Conservation (phyloP, 2,113 vertebrate genomes). For the Petromus typicus region DNA sequence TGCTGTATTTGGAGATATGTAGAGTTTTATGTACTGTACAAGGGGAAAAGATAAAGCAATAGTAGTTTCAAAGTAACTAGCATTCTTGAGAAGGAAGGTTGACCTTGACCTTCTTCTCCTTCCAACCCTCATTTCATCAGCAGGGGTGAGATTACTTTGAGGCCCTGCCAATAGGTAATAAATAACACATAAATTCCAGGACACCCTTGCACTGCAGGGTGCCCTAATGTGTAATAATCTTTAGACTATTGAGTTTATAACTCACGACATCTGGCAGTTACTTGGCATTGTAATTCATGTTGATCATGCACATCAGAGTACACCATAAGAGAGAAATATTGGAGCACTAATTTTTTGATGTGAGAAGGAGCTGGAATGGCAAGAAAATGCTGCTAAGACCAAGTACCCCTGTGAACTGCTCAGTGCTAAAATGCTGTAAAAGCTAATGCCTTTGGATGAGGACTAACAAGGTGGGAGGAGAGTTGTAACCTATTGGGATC, state of each 20-base stretch:
- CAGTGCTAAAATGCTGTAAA: background rate
- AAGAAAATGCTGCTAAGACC: constrained; percentile 57
- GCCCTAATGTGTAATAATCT: constrained; percentile 85
- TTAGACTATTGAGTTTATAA: constrained; percentile 82
- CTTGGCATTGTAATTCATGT: constrained; percentile 81
- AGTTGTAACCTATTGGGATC: constrained; percentile 21
- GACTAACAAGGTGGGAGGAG: constrained; percentile 36
- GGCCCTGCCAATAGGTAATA: constrained; percentile 79
- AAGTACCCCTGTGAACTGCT: background rate
- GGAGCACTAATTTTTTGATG: background rate
- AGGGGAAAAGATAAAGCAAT: background rate
- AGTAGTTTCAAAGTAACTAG: constrained; percentile 51
- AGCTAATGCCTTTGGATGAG: constrained; percentile 58
- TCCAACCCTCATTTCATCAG: constrained; percentile 75
- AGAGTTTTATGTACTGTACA: constrained; percentile 17
- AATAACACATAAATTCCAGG: constrained; percentile 82
- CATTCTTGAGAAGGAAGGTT: constrained; percentile 61
- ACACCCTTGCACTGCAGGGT: constrained; percentile 74
- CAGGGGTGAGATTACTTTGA: constrained; percentile 79
- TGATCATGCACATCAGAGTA: constrained; percentile 68
- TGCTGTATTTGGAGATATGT: background rate
- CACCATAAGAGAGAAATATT: constrained; percentile 43
- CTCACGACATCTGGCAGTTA: constrained; percentile 84
- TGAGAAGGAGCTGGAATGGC: background rate
- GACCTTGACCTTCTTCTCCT: constrained; percentile 63